phyloP scores from a whole-genome alignment of 2,797 vertebrate genomes.

The Microctenopoma stevenorrisi region DNA sequence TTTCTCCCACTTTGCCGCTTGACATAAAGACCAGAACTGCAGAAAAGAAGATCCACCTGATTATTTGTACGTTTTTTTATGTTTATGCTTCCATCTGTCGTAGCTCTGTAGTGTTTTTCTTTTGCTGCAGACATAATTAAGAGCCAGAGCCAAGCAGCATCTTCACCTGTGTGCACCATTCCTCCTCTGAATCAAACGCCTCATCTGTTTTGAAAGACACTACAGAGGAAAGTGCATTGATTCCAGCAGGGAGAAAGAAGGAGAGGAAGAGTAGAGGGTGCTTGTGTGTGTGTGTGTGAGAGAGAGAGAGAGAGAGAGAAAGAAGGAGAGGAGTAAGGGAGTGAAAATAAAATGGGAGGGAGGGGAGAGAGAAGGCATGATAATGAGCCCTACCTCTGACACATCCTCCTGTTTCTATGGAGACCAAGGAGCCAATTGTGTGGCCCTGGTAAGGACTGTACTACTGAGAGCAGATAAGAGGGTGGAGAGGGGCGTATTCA shows the following conservation, averaged over 20 bases:
- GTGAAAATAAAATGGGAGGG: slow-evolving; percentile 66
- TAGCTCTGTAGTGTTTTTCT: neutral
- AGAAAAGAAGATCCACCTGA: neutral
- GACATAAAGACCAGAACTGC: slow-evolving; percentile 8
- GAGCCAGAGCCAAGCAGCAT: slow-evolving; percentile 12
- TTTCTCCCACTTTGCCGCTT: slow-evolving; percentile 17
- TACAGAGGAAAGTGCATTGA: slow-evolving; percentile 79
- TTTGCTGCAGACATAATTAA: slow-evolving; percentile 16
- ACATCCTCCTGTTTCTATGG: slow-evolving; percentile 96
- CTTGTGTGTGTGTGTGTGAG: slow-evolving; percentile 43
- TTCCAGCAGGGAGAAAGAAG: slow-evolving; percentile 53
- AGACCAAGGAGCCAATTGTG: slow-evolving; percentile 90
- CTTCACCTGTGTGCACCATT: slow-evolving; percentile 42
- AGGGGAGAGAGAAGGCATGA: slow-evolving; percentile 68
- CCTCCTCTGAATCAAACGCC: slow-evolving; percentile 71
- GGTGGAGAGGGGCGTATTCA: slow-evolving; percentile 71
- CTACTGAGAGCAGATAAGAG: slow-evolving; percentile 83
- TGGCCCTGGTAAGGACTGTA: slow-evolving; percentile 87
- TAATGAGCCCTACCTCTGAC: slow-evolving; percentile 83
- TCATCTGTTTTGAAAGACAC: slow-evolving; percentile 77
- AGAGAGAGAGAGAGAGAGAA: slow-evolving; percentile 35
- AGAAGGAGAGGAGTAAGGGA: slow-evolving; percentile 33
- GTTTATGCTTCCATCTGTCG: neutral
- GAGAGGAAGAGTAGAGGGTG: slow-evolving; percentile 7
- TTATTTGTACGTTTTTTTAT: neutral